Conservation (phyloP, 2,888 invertebrate species). For the Chirona hameri region DNA sequence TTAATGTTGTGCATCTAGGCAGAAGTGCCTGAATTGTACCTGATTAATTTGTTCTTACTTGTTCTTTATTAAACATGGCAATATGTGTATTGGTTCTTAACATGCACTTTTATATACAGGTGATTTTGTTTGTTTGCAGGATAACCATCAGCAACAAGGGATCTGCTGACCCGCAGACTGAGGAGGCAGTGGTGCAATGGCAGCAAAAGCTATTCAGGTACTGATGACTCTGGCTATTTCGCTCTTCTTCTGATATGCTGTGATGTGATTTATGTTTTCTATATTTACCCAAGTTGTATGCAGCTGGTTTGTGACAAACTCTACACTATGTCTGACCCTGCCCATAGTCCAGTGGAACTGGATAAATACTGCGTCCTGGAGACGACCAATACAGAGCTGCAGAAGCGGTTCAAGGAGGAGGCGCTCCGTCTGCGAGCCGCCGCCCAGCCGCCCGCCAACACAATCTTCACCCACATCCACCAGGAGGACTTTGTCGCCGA, state of each 20-base stretch:
- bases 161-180: neutral
- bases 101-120: neutral
- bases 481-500: neutral
- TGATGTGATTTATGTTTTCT: too few relatives aligned
- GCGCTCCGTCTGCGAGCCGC: neutral
- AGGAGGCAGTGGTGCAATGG: neutral
- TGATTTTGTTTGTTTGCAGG: neutral
- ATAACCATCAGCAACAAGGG: neutral
- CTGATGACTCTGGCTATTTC: too few relatives aligned
- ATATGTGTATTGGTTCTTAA: too few relatives aligned
- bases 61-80: too few relatives aligned
- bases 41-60: too few relatives aligned
- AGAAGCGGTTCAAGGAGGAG: neutral
- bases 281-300: too few relatives aligned
- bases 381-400: neutral
- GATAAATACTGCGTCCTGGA: neutral
- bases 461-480: neutral
- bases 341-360: neutral
- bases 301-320: too few relatives aligned
- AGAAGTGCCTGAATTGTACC: too few relatives aligned
- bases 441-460: neutral
- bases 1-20: too few relatives aligned
- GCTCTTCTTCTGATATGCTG: too few relatives aligned
- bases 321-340: too few relatives aligned
- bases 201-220: constrained; percentile 5